A percentile compares a stretch with the other conserved stretches of the same genome.
Conservation (phyloP, 1,140 invertebrate genomes). For the Drosophila malerkotliana region DNA sequence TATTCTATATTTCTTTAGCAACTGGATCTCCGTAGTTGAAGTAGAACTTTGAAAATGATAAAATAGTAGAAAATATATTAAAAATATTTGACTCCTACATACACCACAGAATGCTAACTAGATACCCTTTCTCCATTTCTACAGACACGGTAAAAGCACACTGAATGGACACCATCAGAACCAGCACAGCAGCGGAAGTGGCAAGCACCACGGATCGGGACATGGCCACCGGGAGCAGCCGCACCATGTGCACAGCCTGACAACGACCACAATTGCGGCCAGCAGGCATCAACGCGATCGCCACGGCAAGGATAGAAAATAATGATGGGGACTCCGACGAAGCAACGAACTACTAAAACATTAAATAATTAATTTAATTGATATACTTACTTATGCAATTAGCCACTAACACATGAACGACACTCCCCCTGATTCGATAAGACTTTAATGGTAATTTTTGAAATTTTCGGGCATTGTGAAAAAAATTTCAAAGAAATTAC, state of each 20-base stretch:
- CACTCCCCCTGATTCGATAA: conserved; percentile 15
- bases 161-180: conserved; percentile 68
- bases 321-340: conserved; percentile 27
- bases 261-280: conserved; percentile 66
- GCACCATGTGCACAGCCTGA: conserved; percentile 65
- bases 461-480: conserved; percentile 60
- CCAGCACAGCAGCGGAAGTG: conserved; percentile 44
- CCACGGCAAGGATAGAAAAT: conserved; percentile 78
- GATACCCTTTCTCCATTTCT: conserved; percentile 13
- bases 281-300: conserved; percentile 68
- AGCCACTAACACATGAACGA: conserved; percentile 39
- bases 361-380: conserved; percentile 32
- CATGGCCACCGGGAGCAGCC: conserved; percentile 46
- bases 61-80: conserved; percentile 51
- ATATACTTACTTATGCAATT: conserved; percentile 38
- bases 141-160: conserved; percentile 80
- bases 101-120: conserved; percentile 5
- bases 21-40: conserved; percentile 76
- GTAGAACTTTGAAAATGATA: conserved; percentile 58
- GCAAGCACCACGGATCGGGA: conserved; percentile 53
- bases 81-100: conserved; percentile 3
- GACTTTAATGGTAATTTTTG: conserved; percentile 70
- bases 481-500: conserved; percentile 76
- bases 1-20: conserved; percentile 67
- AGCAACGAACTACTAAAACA: conserved; percentile 56